Percentiles rank a stretch among this genome's conserved stretches.
These are phyloP conservation scores for Artibeus jamaicensis DNA, from an alignment of 2,797 vertebrate genomes.

Conservation along the genomic window DNA sequence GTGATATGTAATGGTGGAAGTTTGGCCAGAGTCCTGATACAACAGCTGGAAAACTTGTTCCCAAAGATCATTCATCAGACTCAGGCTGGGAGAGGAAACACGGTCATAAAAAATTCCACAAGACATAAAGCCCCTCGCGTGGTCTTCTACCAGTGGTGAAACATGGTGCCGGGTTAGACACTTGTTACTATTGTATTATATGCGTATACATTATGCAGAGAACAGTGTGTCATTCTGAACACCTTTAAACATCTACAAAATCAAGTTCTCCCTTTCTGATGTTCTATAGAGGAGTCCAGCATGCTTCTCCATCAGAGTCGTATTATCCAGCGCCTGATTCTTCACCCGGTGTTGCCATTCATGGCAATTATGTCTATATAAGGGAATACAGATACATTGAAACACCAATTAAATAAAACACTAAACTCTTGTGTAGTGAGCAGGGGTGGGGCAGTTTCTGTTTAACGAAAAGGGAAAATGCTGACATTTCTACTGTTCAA, in stretches of 20 bases:
- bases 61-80: constrained; percentile 41
- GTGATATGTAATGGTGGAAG: constrained; percentile 40
- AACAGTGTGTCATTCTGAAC: not conserved
- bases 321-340: not conserved
- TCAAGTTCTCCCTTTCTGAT: not conserved
- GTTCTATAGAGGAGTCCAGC: not conserved
- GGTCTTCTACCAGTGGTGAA: not conserved
- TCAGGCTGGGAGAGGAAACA: constrained; percentile 36
- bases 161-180: not conserved
- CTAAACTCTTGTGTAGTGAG: not conserved
- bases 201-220: not conserved
- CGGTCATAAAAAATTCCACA: not conserved
- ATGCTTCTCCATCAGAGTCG: not conserved
- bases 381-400: not conserved
- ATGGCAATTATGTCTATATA: not conserved
- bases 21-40: constrained; percentile 34
- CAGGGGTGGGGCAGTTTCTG: not conserved
- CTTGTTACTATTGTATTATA: not conserved
- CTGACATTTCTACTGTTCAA: not conserved
- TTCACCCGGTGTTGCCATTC: not conserved
- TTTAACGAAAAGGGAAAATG: constrained; percentile 23
- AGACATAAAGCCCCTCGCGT: not conserved
- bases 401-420: constrained; percentile 25
- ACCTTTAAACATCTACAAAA: not conserved
- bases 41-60: constrained; percentile 63